Conservation (phyloP, 2,888 invertebrate species). For the Drosophila nr. fundita region DNA sequence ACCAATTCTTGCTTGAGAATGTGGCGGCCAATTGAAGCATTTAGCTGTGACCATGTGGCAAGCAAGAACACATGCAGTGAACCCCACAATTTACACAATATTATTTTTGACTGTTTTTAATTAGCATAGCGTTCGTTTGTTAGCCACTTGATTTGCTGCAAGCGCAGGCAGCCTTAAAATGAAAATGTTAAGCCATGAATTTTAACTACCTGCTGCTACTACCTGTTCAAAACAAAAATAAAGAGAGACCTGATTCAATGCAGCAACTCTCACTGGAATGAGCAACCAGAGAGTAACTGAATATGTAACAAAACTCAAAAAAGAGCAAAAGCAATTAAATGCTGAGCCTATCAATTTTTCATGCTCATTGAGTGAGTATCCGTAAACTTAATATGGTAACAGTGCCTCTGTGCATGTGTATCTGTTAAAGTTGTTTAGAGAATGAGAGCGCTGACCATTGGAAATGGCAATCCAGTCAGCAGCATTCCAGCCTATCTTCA, state of each 20-base stretch:
- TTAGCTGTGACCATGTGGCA: constrained; percentile 21
- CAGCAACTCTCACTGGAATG: constrained; percentile 33
- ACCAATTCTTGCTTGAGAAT: constrained; percentile 68
- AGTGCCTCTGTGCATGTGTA: constrained; percentile 3
- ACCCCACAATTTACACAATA: constrained; percentile 12
- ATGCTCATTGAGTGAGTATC: constrained; percentile 30
- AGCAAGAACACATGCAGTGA: constrained; percentile 9
- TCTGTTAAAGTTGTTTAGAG: neutral
- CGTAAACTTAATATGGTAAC: constrained; percentile 32
- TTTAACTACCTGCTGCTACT: constrained; percentile 56
- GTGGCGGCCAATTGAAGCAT: constrained; percentile 65
- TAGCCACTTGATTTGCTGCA: constrained; percentile 9
- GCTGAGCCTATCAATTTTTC: constrained; percentile 31
- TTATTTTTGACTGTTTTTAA: constrained; percentile 27
- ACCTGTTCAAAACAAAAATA: constrained; percentile 1
- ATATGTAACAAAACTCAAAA: neutral
- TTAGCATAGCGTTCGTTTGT: constrained; percentile 22
- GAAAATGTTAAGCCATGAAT: constrained; percentile 16
- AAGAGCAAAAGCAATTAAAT: constrained; percentile 25
- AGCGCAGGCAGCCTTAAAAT: constrained; percentile 8
- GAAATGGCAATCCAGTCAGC: constrained; percentile 27
- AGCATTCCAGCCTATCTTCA: constrained; percentile 41
- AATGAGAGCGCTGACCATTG: constrained; percentile 38
- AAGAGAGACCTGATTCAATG: neutral
- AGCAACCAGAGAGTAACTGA: neutral